phyloP scores from a whole-genome alignment of 2,797 vertebrate genomes.

The Schizopygopsis malacanthus region DNA sequence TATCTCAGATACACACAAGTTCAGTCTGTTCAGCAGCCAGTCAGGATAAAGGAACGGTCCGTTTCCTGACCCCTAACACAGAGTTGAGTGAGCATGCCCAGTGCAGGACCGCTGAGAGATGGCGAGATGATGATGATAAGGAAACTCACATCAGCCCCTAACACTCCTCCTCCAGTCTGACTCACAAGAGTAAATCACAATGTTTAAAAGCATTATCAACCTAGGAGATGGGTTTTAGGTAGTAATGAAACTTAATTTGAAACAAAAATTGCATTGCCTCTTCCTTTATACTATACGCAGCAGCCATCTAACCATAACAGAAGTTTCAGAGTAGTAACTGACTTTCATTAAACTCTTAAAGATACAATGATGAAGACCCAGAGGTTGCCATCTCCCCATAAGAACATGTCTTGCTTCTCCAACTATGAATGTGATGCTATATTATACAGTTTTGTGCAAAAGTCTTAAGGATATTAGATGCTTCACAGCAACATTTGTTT shows the following conservation, averaged over 20 bases:
- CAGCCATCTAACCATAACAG: no score
- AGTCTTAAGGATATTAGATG: neutral
- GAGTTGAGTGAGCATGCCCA: conserved; percentile 53
- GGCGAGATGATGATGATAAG: conserved; percentile 31
- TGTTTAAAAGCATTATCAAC: neutral
- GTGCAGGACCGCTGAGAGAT: conserved; percentile 33
- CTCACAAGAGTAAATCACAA: neutral
- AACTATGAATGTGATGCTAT: neutral
- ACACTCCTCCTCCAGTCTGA: neutral
- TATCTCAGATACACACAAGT: conserved; percentile 34
- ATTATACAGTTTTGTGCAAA: neutral
- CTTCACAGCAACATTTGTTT: neutral
- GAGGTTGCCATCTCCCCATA: neutral
- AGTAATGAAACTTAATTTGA: neutral
- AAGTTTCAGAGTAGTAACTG: neutral
- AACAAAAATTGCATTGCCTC: no score
- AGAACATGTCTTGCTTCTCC: neutral
- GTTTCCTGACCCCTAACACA: conserved; percentile 68
- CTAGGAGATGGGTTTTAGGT: neutral
- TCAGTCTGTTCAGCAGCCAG: conserved; percentile 47
- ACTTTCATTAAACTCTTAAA: neutral
- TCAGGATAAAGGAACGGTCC: conserved; percentile 66
- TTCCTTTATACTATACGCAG: no score
- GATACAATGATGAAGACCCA: neutral
- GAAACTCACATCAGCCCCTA: conserved; percentile 32